A percentile compares a stretch with the other conserved stretches of the same genome.
Conservation (phyloP, 2,797 vertebrate species). For the Mormyrus hasselquistii region DNA sequence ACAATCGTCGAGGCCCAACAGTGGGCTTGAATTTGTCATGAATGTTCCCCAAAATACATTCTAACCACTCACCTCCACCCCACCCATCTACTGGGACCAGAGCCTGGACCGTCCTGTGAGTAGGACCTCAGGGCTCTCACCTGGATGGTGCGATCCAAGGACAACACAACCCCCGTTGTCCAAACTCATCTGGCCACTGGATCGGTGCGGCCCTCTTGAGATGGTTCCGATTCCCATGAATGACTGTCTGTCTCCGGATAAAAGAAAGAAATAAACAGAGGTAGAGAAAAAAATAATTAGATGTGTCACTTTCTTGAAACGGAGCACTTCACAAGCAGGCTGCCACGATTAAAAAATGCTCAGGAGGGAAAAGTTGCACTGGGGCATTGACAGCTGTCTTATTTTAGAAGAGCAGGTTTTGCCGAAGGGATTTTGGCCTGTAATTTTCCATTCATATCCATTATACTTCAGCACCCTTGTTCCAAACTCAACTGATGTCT, state of each 20-base stretch:
- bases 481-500: background rate
- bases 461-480: background rate
- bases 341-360: background rate
- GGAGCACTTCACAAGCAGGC: background rate
- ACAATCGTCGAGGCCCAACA: constrained; percentile 49
- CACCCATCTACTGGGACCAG: constrained; percentile 45
- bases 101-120: constrained; percentile 39
- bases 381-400: constrained; percentile 12
- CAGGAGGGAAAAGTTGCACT: background rate
- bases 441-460: constrained; percentile 9
- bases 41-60: constrained; percentile 61
- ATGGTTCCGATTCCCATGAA: background rate
- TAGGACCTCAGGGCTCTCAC: constrained; percentile 3
- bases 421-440: background rate
- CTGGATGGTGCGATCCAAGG: background rate
- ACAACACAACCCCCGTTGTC: background rate
- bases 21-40: constrained; percentile 57
- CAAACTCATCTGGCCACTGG: background rate
- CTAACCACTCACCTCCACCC: constrained; percentile 33
- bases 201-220: background rate
- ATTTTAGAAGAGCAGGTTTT: background rate
- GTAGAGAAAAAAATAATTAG: background rate
- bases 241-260: background rate
- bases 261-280: constrained; percentile 11
- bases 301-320: background rate